Percentiles rank a stretch among this genome's conserved stretches.
Evolutionary conservation across 2,113 vertebrate species (phyloP).

Genomic region (Campylorhamphus procurvoides): DNA sequence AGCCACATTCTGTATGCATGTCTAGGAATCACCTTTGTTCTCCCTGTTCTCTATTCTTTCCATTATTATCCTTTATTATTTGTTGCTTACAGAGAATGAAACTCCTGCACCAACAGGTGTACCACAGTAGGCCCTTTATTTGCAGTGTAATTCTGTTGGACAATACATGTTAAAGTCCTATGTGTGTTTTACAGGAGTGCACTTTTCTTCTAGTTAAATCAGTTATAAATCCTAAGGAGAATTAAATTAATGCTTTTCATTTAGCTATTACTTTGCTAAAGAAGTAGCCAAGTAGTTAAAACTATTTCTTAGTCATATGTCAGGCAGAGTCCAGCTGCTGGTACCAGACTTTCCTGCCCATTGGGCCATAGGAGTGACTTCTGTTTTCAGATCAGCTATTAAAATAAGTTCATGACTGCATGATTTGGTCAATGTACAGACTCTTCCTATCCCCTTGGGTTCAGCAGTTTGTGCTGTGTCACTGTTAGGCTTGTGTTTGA

Average conservation of each 20-base stretch:
- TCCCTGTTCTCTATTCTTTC: background rate
- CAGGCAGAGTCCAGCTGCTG: background rate
- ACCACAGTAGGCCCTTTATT: background rate
- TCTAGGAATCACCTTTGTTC: constrained; percentile 19
- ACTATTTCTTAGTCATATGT: background rate
- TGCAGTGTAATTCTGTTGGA: constrained; percentile 14
- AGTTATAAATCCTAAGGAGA: background rate
- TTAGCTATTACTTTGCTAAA: background rate
- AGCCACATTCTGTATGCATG: background rate
- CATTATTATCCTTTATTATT: background rate
- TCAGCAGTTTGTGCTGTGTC: background rate
- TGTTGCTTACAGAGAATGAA: background rate
- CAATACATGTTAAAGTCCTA: background rate
- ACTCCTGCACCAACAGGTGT: background rate
- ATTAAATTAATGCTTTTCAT: background rate
- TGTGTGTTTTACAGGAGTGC: background rate
- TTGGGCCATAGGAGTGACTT: background rate
- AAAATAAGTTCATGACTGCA: background rate
- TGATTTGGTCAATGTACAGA: background rate
- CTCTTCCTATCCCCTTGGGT: background rate
- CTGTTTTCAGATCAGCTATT: background rate
- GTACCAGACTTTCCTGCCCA: background rate
- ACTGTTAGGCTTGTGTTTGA: background rate
- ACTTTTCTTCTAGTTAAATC: background rate
- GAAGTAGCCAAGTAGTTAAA: background rate